Evolutionary conservation across 1,140 invertebrate genomes (phyloP), one percentile per base, ranked within the genome.

Genomic region (Teleopsis dalmanni): DNA sequence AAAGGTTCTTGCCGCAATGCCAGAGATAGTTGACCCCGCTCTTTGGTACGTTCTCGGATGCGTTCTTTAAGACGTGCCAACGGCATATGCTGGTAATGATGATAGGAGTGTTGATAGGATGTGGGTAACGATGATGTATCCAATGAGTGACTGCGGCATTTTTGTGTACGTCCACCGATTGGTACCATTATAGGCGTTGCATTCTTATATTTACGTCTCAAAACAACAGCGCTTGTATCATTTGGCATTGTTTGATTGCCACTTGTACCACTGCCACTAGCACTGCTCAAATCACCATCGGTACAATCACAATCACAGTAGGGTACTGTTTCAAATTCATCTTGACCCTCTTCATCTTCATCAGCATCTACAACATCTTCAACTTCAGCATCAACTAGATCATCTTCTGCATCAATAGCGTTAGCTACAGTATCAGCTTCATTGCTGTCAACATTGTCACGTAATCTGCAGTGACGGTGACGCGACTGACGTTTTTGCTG

Each of bases 231-330:
- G 3, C 56, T 62, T 4, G 34, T 41, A 43, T 51, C 49, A 22
- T 51, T 46, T 3, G 36, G 35, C 5, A 42, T 11, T 11, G 41
- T 37, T n/a, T 43, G 35, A 19, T 23, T 37, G 3, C 41, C 59
- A 11, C 56, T 40, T 8, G 53, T 52, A 26, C 52, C 37, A 4
- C 53, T 52, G n/a, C 64, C 64, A 18, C 64, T 67, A 48, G 64
- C 64, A 43, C 64, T 67, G 40, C 64, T 67, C 7, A 61, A 61
- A 52, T 67, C 64, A 3, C 64, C 64, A 47, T 67, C 64, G 21
- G 60, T 67, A 55, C 58, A 67, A 29, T 67, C 64, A 36, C 64
- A 67, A 16, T 66, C 64, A 50, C 57, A 67, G 33, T 58, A 60
- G 23, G 57, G 56, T 2, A 40, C 46, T 29, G 54, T 19, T 31